phyloP scores from a whole-genome alignment of 2,797 vertebrate genomes.

The Arrhamphus sclerolepis region DNA sequence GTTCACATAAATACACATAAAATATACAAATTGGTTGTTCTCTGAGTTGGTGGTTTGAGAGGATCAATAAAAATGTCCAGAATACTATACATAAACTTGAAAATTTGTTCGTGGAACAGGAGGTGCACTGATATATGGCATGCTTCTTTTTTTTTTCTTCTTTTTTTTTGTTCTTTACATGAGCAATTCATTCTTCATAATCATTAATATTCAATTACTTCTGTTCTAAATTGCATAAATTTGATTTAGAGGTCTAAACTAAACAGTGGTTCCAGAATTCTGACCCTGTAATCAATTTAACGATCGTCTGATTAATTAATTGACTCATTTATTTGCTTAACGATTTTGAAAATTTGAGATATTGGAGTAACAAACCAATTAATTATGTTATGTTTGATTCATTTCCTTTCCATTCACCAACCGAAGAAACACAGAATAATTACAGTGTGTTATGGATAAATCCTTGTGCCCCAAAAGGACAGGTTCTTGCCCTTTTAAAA shows the following conservation, averaged over 20 bases:
- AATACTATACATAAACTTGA: constrained; percentile 15
- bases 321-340: constrained; percentile 2
- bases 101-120: not conserved
- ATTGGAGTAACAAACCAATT: no score
- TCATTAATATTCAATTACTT: no score
- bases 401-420: not conserved
- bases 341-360: not conserved
- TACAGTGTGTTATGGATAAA: not conserved
- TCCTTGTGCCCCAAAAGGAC: not conserved
- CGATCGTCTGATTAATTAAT: constrained; percentile 7
- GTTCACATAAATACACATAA: no score
- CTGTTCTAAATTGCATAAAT: not conserved
- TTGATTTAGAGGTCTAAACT: not conserved
- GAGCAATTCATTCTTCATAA: not conserved
- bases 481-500: constrained; percentile 8
- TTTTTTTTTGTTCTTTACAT: not conserved
- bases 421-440: constrained; percentile 2
- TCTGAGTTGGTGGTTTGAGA: constrained; percentile 17
- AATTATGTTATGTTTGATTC: not conserved
- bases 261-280: constrained; percentile 1
- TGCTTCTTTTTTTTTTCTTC: no score
- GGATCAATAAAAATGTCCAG: constrained; percentile 33
- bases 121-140: not conserved
- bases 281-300: constrained; percentile 11
- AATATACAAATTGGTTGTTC: constrained; percentile 46